A percentile compares a stretch with the other conserved stretches of the same genome.
These are phyloP conservation scores for Cotesia vestalis DNA, from an alignment of 1,140 invertebrate genomes.

Conservation along the genomic window DNA sequence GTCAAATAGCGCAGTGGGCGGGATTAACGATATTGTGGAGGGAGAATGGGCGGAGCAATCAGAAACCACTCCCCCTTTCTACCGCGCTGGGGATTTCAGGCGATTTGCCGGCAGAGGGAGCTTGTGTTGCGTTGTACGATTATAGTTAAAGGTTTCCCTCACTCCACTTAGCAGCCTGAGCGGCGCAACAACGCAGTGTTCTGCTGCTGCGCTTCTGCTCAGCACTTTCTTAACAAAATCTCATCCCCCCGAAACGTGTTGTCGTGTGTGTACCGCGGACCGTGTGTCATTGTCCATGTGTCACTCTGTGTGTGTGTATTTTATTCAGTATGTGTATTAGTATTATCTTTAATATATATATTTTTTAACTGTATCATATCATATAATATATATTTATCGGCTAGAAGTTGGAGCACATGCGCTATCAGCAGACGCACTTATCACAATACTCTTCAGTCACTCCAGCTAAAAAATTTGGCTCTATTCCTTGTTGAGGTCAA, in stretches of 20 bases:
- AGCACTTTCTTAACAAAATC: slow-evolving; percentile 15
- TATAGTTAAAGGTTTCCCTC: slow-evolving; percentile 51
- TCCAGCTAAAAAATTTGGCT: too few species aligned
- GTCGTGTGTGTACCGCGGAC: slow-evolving; percentile 13
- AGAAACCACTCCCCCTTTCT: slow-evolving; percentile 47
- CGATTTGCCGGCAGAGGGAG: slow-evolving; percentile 29
- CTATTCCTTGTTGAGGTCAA: too few species aligned
- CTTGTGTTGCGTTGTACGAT: slow-evolving; percentile 48
- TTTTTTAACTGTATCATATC: too few species aligned
- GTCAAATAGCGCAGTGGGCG: too few species aligned
- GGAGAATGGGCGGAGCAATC: slow-evolving; percentile 49
- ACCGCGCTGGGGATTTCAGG: background rate
- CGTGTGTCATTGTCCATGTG: slow-evolving; percentile 14
- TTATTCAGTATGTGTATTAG: background rate
- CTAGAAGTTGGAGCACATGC: background rate
- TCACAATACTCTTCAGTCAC: too few species aligned
- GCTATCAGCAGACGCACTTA: too few species aligned
- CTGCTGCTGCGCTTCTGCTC: slow-evolving; percentile 27
- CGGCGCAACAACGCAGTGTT: slow-evolving; percentile 41
- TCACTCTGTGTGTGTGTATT: background rate
- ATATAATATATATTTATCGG: background rate
- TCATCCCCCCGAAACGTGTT: slow-evolving; percentile 24
- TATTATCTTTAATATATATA: background rate
- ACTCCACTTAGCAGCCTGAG: slow-evolving; percentile 58
- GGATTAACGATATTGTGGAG: background rate